Evolutionary conservation across 2,797 vertebrate genomes (phyloP).

Genomic region (Mus caroli): DNA sequence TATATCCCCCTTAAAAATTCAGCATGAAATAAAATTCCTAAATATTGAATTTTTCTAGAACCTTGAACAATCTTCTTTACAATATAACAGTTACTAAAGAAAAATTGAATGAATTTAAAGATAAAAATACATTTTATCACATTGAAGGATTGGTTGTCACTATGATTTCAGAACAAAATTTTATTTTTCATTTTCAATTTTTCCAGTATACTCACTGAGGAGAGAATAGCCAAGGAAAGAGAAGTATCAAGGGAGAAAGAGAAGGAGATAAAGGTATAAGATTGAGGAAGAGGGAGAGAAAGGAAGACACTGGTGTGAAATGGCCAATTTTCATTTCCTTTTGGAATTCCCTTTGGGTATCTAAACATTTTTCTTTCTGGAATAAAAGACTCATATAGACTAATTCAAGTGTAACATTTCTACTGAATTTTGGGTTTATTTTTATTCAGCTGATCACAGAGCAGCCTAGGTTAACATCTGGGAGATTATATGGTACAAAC

Average conservation of each 20-base stretch:
- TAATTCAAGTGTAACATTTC: not conserved
- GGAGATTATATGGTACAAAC: not conserved
- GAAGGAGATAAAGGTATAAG: not conserved
- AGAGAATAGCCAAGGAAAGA: constrained; percentile 22
- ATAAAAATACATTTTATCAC: constrained; percentile 53
- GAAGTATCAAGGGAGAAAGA: not conserved
- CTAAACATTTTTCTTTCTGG: constrained; percentile 45
- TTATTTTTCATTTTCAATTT: constrained; percentile 30
- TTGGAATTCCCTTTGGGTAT: constrained; percentile 10
- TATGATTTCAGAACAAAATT: constrained; percentile 61
- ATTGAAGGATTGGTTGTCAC: not conserved
- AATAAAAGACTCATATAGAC: constrained; percentile 16
- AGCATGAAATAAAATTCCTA: constrained; percentile 47
- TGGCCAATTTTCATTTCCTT: constrained; percentile 55
- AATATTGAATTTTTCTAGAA: constrained; percentile 60
- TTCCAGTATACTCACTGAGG: not conserved
- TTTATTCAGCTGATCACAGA: constrained; percentile 43
- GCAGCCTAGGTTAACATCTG: not conserved
- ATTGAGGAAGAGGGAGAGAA: not conserved
- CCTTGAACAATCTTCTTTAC: constrained; percentile 50
- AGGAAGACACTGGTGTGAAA: not conserved
- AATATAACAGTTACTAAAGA: constrained; percentile 26
- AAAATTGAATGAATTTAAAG: constrained; percentile 58
- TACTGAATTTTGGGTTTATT: constrained; percentile 49
- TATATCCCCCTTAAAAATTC: constrained; percentile 45